Conservation (phyloP, 2,888 invertebrate genomes). For the Xylota segnis region DNA sequence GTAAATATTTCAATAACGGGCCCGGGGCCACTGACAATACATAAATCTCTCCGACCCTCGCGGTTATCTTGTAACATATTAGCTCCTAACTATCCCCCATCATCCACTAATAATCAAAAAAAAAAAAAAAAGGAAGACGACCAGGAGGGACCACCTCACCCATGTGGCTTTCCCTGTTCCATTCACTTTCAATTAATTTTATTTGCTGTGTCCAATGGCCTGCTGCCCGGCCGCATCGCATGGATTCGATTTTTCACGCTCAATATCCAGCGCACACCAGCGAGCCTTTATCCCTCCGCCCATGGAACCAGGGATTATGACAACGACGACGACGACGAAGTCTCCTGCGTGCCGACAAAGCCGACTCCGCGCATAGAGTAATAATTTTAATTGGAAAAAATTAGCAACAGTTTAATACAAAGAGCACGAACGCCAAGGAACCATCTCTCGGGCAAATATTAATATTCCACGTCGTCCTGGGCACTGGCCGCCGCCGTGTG, state of each 20-base stretch:
- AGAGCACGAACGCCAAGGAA: conserved; percentile 6
- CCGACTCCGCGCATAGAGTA: conserved; percentile 20
- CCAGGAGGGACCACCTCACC: no score
- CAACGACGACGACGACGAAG: conserved; percentile 10
- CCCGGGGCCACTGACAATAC: not conserved
- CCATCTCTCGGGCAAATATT: conserved; percentile 52
- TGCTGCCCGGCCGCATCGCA: conserved; percentile 15
- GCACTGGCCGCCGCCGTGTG: conserved; percentile 6
- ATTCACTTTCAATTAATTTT: conserved; percentile 44
- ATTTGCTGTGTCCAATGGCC: conserved; percentile 25
- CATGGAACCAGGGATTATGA: conserved; percentile 1
- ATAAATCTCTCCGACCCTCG: not conserved
- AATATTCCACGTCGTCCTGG: conserved; percentile 62
- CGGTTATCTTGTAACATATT: not conserved
- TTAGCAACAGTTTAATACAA: conserved; percentile 65
- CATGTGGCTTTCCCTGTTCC: not conserved
- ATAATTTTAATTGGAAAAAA: conserved; percentile 66
- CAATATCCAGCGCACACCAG: conserved; percentile 44
- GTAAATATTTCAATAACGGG: not conserved
- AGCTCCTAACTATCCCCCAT: not conserved
- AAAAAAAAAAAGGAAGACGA: not conserved
- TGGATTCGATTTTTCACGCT: conserved; percentile 57
- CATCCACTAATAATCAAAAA: not conserved
- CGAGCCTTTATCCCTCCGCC: conserved; percentile 5
- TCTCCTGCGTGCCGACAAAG: conserved; percentile 51